phyloP scores from a whole-genome alignment of 2,113 vertebrate genomes.

The Vanacampus margaritifer region DNA sequence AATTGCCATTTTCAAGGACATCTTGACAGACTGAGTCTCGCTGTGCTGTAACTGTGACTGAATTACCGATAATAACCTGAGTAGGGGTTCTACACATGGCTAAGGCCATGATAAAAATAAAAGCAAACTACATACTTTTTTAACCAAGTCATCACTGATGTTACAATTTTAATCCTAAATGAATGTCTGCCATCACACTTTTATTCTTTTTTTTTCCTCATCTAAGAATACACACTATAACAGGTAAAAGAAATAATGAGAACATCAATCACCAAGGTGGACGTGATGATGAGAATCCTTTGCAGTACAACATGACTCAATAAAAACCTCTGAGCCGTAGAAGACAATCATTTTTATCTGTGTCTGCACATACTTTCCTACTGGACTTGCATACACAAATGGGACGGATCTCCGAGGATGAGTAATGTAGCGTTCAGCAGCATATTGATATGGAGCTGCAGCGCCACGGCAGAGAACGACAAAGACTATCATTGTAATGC shows the following conservation, averaged over 20 bases:
- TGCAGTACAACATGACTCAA: constrained; percentile 22
- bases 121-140: background rate
- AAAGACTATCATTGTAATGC: constrained; percentile 30
- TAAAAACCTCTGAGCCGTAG: constrained; percentile 16
- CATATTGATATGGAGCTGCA: constrained; percentile 39
- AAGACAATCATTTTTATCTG: constrained; percentile 7
- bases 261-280: constrained; percentile 12
- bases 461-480: constrained; percentile 44
- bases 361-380: constrained; percentile 1
- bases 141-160: background rate
- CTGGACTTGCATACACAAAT: background rate
- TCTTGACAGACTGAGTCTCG: constrained; percentile 14
- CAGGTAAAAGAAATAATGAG: constrained; percentile 4
- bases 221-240: background rate
- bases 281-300: constrained; percentile 24
- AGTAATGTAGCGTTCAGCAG: constrained; percentile 51
- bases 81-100: background rate
- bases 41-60: constrained; percentile 5
- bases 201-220: background rate
- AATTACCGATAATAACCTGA: constrained; percentile 10
- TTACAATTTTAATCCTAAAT: constrained; percentile 1
- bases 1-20: constrained; percentile 41
- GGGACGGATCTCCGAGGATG: constrained; percentile 43
- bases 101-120: background rate
- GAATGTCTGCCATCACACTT: background rate